Percentiles rank a stretch among this genome's conserved stretches.
Evolutionary conservation across 2,113 vertebrate genomes (phyloP).

Genomic region (Butastur rufipennis): DNA sequence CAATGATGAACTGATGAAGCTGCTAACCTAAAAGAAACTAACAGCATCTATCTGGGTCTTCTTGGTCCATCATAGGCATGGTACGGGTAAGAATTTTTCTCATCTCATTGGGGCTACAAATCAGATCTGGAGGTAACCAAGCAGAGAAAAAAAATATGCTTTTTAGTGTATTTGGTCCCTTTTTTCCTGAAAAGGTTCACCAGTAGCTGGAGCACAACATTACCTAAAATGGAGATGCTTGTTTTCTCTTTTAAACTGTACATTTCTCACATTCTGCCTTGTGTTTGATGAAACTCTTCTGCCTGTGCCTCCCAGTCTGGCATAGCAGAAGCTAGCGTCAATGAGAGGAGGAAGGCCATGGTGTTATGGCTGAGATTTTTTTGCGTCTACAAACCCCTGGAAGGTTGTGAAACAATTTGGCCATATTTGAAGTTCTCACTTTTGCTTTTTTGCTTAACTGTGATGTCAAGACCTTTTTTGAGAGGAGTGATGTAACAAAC

Average conservation of each 20-base stretch:
- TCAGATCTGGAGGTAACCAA: neutral
- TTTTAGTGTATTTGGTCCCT: neutral
- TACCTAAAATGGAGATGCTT: neutral
- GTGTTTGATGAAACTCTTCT: neutral
- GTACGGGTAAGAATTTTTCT: neutral
- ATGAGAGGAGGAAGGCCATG: neutral
- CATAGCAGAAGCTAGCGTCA: neutral
- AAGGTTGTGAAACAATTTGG: neutral
- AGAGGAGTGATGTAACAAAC: neutral
- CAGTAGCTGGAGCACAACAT: neutral
- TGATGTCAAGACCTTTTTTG: neutral
- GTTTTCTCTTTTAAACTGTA: neutral
- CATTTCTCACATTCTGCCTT: neutral
- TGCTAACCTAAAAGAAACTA: neutral
- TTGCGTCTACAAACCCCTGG: neutral
- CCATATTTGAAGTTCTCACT: neutral
- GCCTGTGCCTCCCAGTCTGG: neutral
- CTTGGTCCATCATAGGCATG: neutral
- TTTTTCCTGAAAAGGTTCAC: neutral
- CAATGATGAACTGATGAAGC: neutral
- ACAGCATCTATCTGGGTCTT: neutral
- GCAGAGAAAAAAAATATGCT: neutral
- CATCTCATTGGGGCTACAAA: neutral
- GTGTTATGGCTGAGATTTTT: neutral
- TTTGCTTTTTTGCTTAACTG: neutral